Base-by-base conservation (phyloP, 2,113 vertebrate species). In the Malurus elegans region DNA sequence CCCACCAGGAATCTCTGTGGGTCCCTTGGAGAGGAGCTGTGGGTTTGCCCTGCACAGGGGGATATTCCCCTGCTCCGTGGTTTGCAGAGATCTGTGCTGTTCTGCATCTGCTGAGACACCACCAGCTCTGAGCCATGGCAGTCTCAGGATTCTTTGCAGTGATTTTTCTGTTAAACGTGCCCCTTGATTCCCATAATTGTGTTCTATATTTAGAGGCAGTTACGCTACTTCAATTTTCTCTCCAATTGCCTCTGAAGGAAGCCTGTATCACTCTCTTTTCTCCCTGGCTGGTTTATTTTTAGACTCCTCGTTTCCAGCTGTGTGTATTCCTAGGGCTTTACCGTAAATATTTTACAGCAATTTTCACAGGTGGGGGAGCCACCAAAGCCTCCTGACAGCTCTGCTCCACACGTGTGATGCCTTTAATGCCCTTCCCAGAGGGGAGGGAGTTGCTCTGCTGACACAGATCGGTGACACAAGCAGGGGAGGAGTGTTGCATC, bases 261-360 rank as follows among this genome's bases (percentile, higher is more conserved):
- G 70, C 47, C 45, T 62, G 50, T 10, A 45, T 73, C 92, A 79
- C 54, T 79, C 51, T 88, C 32, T 45, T 47, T 94, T 84, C 62
- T 20, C 71, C 72, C 40, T 56, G 26, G 16, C 60, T 80, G 60
- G 32, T 86, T 91, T 96, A 96, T 93, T 96, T 96, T 96, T 93
- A 96, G 94, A 62, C 26, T 31, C 29, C 74, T 95, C 71, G 51
- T 95, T 90, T 88, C 71, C 82, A 93, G 51, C 72, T 36, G 3
- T 25, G 82, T 66, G 74, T 48, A 61, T 29, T 92, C 72, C 72
- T 79, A 69, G 60, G 42, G 36, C 48, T 93, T 60, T 87, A 51
- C 67, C 0, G 9, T 93, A 88, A 96, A 94, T 94, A 96, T 88
- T 93, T 90, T 16, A 90, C 50, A 86, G 50, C 24, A 25, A 25